Evolutionary conservation across 2,888 invertebrate species (phyloP), one percentile per base, ranked within the genome.

Genomic region (Cantharis lateralis): DNA sequence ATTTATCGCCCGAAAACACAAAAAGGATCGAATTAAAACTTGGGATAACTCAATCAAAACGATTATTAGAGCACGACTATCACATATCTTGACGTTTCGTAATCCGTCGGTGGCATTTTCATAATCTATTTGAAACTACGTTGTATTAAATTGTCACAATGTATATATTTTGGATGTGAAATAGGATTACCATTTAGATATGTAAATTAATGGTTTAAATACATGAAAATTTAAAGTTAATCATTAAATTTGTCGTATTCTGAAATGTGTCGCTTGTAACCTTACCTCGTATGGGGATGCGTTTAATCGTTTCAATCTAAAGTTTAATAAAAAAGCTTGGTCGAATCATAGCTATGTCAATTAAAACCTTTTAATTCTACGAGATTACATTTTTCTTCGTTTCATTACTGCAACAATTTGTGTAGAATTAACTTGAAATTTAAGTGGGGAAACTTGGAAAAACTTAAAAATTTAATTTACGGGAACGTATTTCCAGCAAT

Each of bases 91-190:
- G 81, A 81, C 81, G 80, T 80, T 81, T 74, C 71, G 80, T 84
- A 84, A 84, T 84, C 84, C 84, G 79, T 79, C 77, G 81, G 82
- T 84, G 84, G 83, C 84, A 84, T 81, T 80, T 82, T 80, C 81
- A 81, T 84, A 84, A 84, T 84, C 84, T 83, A 82, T 83, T 83
- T 83, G 81, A 81, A 83, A 83, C 82, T 81, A 81, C 81, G 80
- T 79, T 80, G 81, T 81, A 83, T 84, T 83, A 83, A 83, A 82
- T 83, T 84, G 83, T 84, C 84, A 84, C 81, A 82, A 84, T 82
- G 81, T 81, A 78, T 76, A 76, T 48, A 48, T 48, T 48, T 48
- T 48, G 48, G 48, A 48, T 48, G 13, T 7, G 15, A 15, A 24
- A 48, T 48, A 48, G 48, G 48, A 48, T 48, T 48, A 48, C n/a